Conservation (phyloP, 2,113 vertebrate genomes). For the Euleptes europaea region DNA sequence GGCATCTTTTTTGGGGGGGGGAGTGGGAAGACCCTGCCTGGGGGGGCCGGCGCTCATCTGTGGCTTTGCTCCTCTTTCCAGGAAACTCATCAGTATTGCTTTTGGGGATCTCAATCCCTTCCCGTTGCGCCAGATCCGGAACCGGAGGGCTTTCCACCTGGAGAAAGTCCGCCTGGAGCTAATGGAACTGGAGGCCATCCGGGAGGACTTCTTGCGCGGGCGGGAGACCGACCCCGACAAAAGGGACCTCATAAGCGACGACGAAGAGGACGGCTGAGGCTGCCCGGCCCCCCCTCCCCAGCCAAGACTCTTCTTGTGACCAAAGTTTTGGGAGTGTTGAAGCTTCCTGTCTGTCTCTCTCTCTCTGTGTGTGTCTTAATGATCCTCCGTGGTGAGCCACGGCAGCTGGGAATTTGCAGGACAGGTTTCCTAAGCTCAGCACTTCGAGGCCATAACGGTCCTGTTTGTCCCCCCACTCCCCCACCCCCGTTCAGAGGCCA, state of each 20-base stretch:
- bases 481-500: constrained; percentile 16
- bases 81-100: constrained; percentile 90
- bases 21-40: neutral
- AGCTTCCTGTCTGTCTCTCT: constrained; percentile 2
- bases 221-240: constrained; percentile 85
- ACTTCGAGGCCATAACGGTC: constrained; percentile 34
- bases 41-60: fast-evolving
- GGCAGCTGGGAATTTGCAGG: constrained; percentile 63
- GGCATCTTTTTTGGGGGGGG: too few species aligned
- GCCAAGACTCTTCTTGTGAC: constrained; percentile 16
- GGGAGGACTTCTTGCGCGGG: constrained; percentile 92
- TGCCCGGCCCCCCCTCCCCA: neutral
- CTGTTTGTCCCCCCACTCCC: neutral
- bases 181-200: constrained; percentile 92
- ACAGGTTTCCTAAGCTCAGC: constrained; percentile 56
- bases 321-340: constrained; percentile 42
- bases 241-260: constrained; percentile 90
- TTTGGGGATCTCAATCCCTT: constrained; percentile 98
- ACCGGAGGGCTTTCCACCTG: constrained; percentile 89
- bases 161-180: constrained; percentile 96
- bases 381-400: constrained; percentile 26
- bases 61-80: constrained; percentile 47
- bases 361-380: neutral
- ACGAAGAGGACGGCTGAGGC: constrained; percentile 89
- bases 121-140: constrained; percentile 93